Base-by-base conservation (phyloP, 1,140 invertebrate genomes). In the Drosophila azteca region DNA sequence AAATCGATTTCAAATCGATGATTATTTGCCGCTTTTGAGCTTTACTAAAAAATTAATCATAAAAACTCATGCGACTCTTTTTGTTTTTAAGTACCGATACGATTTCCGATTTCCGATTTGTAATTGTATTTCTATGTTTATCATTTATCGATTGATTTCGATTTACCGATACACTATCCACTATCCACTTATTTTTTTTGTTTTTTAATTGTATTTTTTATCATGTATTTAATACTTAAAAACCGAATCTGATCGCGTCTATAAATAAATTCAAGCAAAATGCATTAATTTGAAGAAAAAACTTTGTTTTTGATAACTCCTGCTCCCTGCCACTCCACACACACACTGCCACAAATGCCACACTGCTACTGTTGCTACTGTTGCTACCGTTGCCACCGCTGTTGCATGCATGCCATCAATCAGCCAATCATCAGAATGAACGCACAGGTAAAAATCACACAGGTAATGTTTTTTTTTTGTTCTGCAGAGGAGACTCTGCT, bases 21-120 rank as follows among this genome's bases (percentile, higher is more conserved):
- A 85, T 46, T 75, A 63, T 61, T 70, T 65, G 68, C 64, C 65
- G 82, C 87, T 85, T 77, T 9, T 70, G 50, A 77, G 90, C 90
- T 91, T 91, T 76, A 90, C 90, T 91, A 88, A 91, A 91, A 91
- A 91, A 91, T 90, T 91, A 91, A 91, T 91, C 82, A 90, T 91
- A 90, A 91, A 91, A 91, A 89, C 90, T 91, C 90, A 91, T 91
- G 90, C 90, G 90, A 90, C 83, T 72, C 73, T 85, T 90, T 89
- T 90, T 78, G 78, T 83, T 82, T 64, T 67, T 59, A 73, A 65
- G 49, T 71, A 84, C 62, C 54, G 61, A 74, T 68, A 73, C 43
- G 22, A 63, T 60, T 58, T 81, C 41, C 44, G 15, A 66, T 43
- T 44, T 51, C 41, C 44, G 15, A 66, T 43, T 44, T 51, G 52